Percentiles rank a stretch among this genome's conserved stretches.
These are phyloP conservation scores for Alviniconcha strummeri DNA, from an alignment of 2,888 invertebrate species.

Conservation along the genomic window DNA sequence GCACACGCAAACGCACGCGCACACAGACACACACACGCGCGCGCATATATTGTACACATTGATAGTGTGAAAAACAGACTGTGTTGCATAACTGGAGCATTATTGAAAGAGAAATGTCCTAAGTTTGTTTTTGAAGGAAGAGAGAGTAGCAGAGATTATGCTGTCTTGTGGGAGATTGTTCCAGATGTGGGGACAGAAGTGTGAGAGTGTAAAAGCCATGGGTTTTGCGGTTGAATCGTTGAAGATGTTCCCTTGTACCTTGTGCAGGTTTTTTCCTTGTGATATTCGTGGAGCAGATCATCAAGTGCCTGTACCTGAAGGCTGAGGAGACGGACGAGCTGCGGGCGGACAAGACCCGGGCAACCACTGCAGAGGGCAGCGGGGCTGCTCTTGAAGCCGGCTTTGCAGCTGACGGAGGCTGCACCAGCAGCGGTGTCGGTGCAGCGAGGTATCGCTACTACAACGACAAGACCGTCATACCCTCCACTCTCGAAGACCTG, in stretches of 20 bases:
- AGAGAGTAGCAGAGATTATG: too few species aligned
- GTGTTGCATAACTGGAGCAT: background rate
- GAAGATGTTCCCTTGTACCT: too few species aligned
- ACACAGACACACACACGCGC: constrained; percentile 7
- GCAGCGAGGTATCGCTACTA: constrained; percentile 17
- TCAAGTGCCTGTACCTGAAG: constrained; percentile 59
- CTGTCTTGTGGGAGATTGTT: too few species aligned
- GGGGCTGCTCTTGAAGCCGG: background rate
- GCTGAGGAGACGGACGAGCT: constrained; percentile 43
- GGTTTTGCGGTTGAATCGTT: too few species aligned
- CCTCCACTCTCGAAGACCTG: constrained; percentile 30
- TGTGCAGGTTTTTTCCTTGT: constrained; percentile 59
- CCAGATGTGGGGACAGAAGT: too few species aligned
- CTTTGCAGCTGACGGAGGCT: background rate
- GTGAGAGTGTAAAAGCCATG: too few species aligned
- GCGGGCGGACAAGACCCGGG: background rate
- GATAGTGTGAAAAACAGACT: background rate
- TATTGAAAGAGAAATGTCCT: too few species aligned
- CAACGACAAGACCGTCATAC: constrained; percentile 31
- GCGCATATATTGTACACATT: background rate
- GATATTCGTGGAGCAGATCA: constrained; percentile 64
- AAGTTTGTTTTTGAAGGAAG: too few species aligned
- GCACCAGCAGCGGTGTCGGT: background rate
- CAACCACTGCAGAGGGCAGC: background rate
- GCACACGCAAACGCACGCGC: background rate